Conservation (phyloP, 2,113 vertebrate species). For the Anolis carolinensis region DNA sequence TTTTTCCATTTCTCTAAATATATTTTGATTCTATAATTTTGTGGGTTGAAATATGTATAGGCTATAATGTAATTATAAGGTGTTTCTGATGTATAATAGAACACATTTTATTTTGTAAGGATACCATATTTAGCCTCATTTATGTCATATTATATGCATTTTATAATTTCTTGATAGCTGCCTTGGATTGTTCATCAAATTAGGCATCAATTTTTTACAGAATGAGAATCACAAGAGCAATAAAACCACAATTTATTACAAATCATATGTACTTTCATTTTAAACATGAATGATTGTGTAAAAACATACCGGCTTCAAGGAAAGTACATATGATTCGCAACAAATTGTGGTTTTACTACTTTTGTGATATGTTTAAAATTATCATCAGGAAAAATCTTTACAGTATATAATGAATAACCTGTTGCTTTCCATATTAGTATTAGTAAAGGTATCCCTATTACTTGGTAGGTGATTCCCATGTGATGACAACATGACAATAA, state of each 20-base stretch:
- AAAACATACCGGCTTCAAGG: too few relatives aligned
- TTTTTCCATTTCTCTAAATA: conserved; percentile 4
- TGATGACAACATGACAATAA: conserved; percentile 2
- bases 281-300: too few relatives aligned
- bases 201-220: not conserved
- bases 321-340: too few relatives aligned
- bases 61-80: not conserved
- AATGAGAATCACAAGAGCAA: not conserved
- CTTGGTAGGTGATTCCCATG: not conserved
- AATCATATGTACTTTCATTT: not conserved
- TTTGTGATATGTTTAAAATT: conserved; percentile 7
- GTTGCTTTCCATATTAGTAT: conserved; percentile 32
- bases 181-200: not conserved
- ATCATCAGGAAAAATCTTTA: conserved; percentile 3
- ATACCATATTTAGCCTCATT: not conserved
- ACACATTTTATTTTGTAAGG: not conserved
- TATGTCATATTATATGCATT: not conserved
- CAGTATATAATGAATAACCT: conserved; percentile 28
- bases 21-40: conserved; percentile 13
- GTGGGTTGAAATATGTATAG: not conserved
- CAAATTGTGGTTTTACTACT: not conserved
- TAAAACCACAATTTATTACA: not conserved
- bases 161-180: not conserved
- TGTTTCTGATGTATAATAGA: not conserved
- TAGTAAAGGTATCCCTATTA: not conserved